Percentiles rank a stretch among this genome's conserved stretches.
Conservation (phyloP, 2,113 vertebrate genomes). For the Xiphophorus maculatus region DNA sequence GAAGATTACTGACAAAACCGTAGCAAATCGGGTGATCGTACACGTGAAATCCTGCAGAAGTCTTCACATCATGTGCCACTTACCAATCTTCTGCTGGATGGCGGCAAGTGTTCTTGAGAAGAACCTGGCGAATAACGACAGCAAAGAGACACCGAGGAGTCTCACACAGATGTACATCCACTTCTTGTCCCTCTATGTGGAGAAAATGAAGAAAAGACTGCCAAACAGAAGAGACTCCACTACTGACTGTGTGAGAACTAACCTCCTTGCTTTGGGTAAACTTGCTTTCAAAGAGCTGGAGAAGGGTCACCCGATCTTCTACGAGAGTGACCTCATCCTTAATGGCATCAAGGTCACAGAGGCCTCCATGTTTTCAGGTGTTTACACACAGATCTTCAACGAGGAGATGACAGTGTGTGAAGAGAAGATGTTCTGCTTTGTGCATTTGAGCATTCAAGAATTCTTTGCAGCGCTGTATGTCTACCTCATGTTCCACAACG, state of each 20-base stretch:
- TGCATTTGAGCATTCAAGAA: slow-evolving; percentile 71
- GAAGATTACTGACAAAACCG: slow-evolving; percentile 31
- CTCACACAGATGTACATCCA: slow-evolving; percentile 73
- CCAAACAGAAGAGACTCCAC: slow-evolving; percentile 26
- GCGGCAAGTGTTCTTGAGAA: slow-evolving; percentile 52
- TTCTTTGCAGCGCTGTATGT: slow-evolving; percentile 71
- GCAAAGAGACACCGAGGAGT: slow-evolving; percentile 54
- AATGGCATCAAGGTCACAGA: slow-evolving; percentile 44
- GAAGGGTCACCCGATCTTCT: slow-evolving; percentile 65
- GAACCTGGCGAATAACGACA: slow-evolving; percentile 6
- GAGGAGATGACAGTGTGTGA: slow-evolving; percentile 49
- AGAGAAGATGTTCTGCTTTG: slow-evolving; percentile 67
- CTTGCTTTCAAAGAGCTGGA: slow-evolving; percentile 65
- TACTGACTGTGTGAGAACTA: slow-evolving; percentile 14
- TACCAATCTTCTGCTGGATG: slow-evolving; percentile 73
- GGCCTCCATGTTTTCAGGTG: slow-evolving; percentile 61
- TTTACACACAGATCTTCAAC: slow-evolving; percentile 71
- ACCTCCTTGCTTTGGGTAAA: slow-evolving; percentile 57
- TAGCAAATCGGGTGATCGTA: slow-evolving; percentile 49
- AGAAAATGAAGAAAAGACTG: slow-evolving; percentile 40
- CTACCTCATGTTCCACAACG: slow-evolving; percentile 64
- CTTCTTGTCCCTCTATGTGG: slow-evolving; percentile 54
- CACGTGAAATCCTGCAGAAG: slow-evolving; percentile 70
- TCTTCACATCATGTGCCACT: slow-evolving; percentile 76
- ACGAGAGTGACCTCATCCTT: slow-evolving; percentile 53